These are phyloP conservation scores for Drosophila ananassae DNA, from an alignment of 1,140 invertebrate genomes.

Conservation along the genomic window DNA sequence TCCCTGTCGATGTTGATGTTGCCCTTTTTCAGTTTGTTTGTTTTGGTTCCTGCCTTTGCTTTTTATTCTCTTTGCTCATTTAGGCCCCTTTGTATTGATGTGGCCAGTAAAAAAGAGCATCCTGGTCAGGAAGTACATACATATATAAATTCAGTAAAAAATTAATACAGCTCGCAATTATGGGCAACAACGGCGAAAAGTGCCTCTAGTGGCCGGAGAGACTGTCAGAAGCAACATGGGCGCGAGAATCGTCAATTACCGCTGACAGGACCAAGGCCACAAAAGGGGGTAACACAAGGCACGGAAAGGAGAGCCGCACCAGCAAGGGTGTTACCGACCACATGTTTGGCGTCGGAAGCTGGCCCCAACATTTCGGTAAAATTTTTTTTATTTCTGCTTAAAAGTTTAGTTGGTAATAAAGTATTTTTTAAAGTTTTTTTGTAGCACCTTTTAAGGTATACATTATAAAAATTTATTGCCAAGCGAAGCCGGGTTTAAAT, in stretches of 20 bases:
- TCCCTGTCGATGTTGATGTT: constrained; percentile 36
- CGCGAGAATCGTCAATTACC: constrained; percentile 55
- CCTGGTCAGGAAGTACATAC: neutral
- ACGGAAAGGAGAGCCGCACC: neutral
- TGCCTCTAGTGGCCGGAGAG: constrained; percentile 31
- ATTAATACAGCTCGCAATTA: constrained; percentile 57
- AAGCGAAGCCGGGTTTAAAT: too few species aligned
- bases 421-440: constrained; percentile 2
- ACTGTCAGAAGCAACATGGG: constrained; percentile 43
- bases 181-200: constrained; percentile 37
- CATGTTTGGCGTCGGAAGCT: constrained; percentile 3
- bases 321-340: neutral
- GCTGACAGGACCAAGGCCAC: constrained; percentile 25
- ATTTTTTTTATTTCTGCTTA: constrained; percentile 17
- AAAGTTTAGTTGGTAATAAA: constrained; percentile 12
- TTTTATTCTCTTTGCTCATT: constrained; percentile 43
- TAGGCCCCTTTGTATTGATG: constrained; percentile 48
- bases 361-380: neutral
- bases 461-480: too few species aligned
- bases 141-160: constrained; percentile 53
- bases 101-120: constrained; percentile 13
- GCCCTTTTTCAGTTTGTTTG: constrained; percentile 39
- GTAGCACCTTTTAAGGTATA: neutral
- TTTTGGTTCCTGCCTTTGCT: constrained; percentile 27
- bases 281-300: neutral